A percentile compares a stretch with the other conserved stretches of the same genome.
Conservation (phyloP, 1,140 invertebrate species). For the Cyclina sinensis region DNA sequence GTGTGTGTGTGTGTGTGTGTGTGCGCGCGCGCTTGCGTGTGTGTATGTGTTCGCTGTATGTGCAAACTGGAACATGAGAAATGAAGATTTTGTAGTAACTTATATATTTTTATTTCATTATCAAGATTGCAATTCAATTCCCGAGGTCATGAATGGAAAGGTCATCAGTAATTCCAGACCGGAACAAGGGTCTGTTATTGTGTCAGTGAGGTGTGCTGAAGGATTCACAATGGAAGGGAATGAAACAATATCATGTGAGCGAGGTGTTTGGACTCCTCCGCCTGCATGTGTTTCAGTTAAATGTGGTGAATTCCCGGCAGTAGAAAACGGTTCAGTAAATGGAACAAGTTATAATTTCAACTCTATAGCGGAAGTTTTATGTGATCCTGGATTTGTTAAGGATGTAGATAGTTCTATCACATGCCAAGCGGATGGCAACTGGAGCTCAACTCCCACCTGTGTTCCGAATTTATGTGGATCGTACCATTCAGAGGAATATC, state of each 20-base stretch:
- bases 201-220: background rate
- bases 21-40: background rate
- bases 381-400: background rate
- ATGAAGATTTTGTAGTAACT: background rate
- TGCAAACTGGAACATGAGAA: background rate
- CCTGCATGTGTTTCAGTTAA: background rate
- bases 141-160: background rate
- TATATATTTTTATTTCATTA: background rate
- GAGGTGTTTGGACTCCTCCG: background rate
- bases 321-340: background rate
- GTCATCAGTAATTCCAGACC: background rate
- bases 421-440: background rate
- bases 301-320: background rate
- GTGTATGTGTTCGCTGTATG: background rate
- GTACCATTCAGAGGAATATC: background rate
- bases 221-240: background rate
- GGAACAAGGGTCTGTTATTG: background rate
- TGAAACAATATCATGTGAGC: background rate
- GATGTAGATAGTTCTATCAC: background rate
- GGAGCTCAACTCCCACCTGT: background rate
- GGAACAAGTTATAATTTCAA: background rate
- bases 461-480: background rate
- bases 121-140: background rate
- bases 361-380: background rate
- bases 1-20: no score